Conservation (phyloP, 2,888 invertebrate genomes). For the Cacoxenus indagator region DNA sequence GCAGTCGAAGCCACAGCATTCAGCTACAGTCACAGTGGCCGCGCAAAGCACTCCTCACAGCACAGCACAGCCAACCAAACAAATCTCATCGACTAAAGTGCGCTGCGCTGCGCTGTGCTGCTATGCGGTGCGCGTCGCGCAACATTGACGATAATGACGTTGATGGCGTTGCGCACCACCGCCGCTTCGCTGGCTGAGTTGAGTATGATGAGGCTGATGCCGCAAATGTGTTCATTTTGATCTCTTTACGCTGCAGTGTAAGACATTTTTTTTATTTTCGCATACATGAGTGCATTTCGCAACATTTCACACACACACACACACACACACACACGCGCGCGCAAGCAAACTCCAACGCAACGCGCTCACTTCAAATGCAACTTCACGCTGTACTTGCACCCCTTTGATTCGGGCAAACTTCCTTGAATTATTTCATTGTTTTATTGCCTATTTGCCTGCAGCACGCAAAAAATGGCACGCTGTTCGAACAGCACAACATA, state of each 20-base stretch:
- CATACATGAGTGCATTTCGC: conserved; percentile 40
- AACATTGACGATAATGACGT: conserved; percentile 12
- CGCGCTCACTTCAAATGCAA: conserved; percentile 11
- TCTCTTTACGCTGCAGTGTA: conserved; percentile 61
- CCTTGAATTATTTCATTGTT: conserved; percentile 14
- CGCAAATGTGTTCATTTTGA: conserved; percentile 61
- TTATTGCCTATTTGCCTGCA: neutral
- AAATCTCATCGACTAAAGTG: neutral
- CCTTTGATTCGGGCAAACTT: conserved; percentile 25
- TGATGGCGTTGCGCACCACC: neutral
- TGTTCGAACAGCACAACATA: too few relatives aligned
- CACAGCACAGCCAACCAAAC: neutral
- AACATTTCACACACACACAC: conserved; percentile 19
- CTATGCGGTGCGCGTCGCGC: neutral
- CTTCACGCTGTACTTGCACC: neutral
- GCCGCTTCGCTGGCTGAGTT: neutral
- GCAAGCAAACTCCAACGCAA: neutral
- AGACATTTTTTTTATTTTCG: conserved; percentile 8
- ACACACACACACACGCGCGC: neutral
- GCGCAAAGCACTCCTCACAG: neutral
- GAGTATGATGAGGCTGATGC: conserved; percentile 24
- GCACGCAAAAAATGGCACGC: too few relatives aligned
- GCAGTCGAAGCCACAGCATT: neutral
- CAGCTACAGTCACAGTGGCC: neutral
- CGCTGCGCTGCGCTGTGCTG: too few relatives aligned